A percentile compares a stretch with the other conserved stretches of the same genome.
Evolutionary conservation across 2,113 vertebrate species (phyloP).

Genomic region (Notarius lentiginosus): DNA sequence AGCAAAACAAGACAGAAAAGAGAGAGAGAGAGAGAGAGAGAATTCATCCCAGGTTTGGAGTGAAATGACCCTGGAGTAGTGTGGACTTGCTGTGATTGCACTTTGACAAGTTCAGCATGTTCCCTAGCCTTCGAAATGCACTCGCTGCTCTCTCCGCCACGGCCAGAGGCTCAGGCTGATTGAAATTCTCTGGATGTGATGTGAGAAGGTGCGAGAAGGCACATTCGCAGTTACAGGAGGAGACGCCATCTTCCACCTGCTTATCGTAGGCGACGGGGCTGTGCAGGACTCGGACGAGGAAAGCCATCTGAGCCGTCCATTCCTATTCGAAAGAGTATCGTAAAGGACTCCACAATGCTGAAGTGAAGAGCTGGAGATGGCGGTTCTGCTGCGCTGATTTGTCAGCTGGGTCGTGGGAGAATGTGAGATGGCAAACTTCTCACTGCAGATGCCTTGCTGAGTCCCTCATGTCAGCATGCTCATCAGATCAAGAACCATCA

Average conservation of each 20-base stretch:
- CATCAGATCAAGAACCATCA: slow-evolving; percentile 37
- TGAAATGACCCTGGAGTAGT: not conserved
- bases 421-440: slow-evolving; percentile 53
- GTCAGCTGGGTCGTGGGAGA: slow-evolving; percentile 61
- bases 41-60: not conserved
- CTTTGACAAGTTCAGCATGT: slow-evolving; percentile 19
- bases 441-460: slow-evolving; percentile 50
- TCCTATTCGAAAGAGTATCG: slow-evolving; percentile 20
- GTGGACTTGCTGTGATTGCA: slow-evolving; percentile 16
- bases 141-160: slow-evolving; percentile 3
- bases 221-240: slow-evolving; percentile 61
- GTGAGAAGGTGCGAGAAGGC: slow-evolving; percentile 65
- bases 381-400: slow-evolving; percentile 28
- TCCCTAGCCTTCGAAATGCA: slow-evolving; percentile 17
- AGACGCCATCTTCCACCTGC: slow-evolving; percentile 61
- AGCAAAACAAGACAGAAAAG: too few species aligned
- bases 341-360: slow-evolving; percentile 6
- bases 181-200: slow-evolving; percentile 63
- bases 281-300: slow-evolving; percentile 23
- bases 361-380: slow-evolving; percentile 30
- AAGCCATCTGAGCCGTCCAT: slow-evolving; percentile 27
- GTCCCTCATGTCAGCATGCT: slow-evolving; percentile 39
- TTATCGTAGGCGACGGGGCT: slow-evolving; percentile 59
- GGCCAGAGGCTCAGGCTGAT: slow-evolving; percentile 59
- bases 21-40: not conserved